Percentiles rank a stretch among this genome's conserved stretches.
Evolutionary conservation across 2,888 invertebrate genomes (phyloP).

Genomic region (Spodoptera littoralis): DNA sequence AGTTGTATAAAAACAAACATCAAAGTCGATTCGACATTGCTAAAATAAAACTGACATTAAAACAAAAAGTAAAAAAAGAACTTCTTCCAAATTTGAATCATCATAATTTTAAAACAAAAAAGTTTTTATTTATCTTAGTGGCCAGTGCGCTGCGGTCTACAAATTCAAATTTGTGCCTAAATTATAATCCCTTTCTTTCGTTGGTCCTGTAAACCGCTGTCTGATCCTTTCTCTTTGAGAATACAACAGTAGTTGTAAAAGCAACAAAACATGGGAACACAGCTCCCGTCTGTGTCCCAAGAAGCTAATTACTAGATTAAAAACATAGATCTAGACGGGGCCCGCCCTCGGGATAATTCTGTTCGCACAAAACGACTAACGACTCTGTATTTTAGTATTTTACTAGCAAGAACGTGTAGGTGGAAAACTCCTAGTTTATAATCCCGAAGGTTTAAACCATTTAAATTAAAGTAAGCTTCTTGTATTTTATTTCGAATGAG

Average conservation of each 20-base stretch:
- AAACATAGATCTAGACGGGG: conserved; percentile 63
- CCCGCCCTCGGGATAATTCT: conserved; percentile 57
- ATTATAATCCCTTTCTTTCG: conserved; percentile 28
- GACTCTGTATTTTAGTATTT: conserved; percentile 48
- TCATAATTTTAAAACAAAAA: too few relatives aligned
- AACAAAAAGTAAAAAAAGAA: neutral
- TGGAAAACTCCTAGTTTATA: conserved; percentile 49
- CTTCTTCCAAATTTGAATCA: too few relatives aligned
- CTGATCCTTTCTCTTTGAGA: conserved; percentile 33
- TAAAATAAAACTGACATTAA: neutral
- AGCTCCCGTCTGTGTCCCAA: conserved; percentile 46
- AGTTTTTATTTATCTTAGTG: neutral
- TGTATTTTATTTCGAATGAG: conserved; percentile 48
- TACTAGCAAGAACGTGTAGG: conserved; percentile 45
- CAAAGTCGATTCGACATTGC: too few relatives aligned
- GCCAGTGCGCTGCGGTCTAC: conserved; percentile 7
- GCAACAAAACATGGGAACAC: conserved; percentile 44
- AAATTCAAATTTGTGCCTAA: conserved; percentile 28
- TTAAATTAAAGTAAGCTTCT: conserved; percentile 49
- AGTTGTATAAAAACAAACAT: too few relatives aligned
- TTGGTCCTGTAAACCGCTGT: conserved; percentile 16
- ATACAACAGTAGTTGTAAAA: conserved; percentile 24
- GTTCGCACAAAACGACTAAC: conserved; percentile 53
- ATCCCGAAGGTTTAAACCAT: conserved; percentile 50
- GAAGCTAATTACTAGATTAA: conserved; percentile 68